Evolutionary conservation across 2,113 vertebrate genomes (phyloP), one percentile per base, ranked within the genome.

Genomic region (Proteles cristata): DNA sequence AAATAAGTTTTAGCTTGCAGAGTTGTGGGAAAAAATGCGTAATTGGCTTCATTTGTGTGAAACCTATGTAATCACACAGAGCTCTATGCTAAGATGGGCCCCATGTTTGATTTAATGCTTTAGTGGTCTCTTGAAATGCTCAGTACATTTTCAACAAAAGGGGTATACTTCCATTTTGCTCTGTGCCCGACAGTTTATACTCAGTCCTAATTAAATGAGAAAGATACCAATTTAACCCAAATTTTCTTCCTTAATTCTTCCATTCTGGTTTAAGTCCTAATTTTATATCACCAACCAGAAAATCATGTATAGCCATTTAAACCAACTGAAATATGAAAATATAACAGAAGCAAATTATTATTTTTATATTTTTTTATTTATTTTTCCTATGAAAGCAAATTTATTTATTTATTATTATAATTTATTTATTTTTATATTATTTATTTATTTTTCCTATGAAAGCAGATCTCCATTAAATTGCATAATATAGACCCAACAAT

Each of bases 311-410:
- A 50, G 39, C 1, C 43, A 48, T 69, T 95, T 61, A 63, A 76
- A 92, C 1, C 31, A 95, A 82, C 5, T 45, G 5, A 88, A 93
- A 89, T 93, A 48, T 5, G 74, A 84, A 96, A 88, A 76, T 80
- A 55, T 33, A 74, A 25, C 15, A 79, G 89, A 94, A 79, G 16
- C 4, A 26, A 2, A 4, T 76, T 90, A 50, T n/a, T n/a, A n/a
- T n/a, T n/a, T n/a, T n/a, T n/a, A n/a, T n/a, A n/a, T n/a, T n/a
- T n/a, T n/a, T n/a, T n/a, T n/a, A n/a, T n/a, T n/a, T n/a, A n/a
- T 28, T 63, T 71, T 90, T 83, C 39, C 45, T 61, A 74, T 81
- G 82, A 84, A 73, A 25, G 0, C 33, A 94, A n/a, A n/a, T n/a
- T n/a, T n/a, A n/a, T n/a, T n/a, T n/a, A n/a, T n/a, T n/a, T n/a